Evolutionary conservation across 2,113 vertebrate genomes (phyloP).

Genomic region (Cyprinus carpio): DNA sequence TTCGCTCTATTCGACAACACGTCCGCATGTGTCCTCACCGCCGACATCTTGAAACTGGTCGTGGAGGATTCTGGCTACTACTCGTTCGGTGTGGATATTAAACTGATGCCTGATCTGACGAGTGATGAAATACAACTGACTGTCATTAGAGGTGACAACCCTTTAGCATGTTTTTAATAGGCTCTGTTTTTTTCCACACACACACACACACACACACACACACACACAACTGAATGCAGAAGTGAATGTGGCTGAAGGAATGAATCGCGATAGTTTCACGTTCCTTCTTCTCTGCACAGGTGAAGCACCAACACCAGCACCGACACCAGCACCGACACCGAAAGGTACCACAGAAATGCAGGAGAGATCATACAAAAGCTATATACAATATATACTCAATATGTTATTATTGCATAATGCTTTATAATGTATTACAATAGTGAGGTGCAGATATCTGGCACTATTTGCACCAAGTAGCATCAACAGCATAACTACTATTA

Average conservation of each 20-base stretch:
- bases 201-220: too few relatives aligned
- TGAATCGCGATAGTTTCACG: neutral
- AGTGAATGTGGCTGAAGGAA: neutral
- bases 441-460: too few relatives aligned
- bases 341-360: neutral
- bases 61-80: slow-evolving; percentile 57
- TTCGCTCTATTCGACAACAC: slow-evolving; percentile 44
- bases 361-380: neutral
- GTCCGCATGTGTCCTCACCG: slow-evolving; percentile 12
- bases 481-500: too few relatives aligned
- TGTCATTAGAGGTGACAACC: slow-evolving; percentile 58
- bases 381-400: neutral
- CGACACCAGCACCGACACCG: neutral
- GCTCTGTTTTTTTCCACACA: too few relatives aligned
- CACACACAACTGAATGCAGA: neutral
- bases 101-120: slow-evolving; percentile 9
- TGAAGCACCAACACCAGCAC: neutral
- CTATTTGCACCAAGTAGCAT: too few relatives aligned
- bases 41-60: slow-evolving; percentile 54
- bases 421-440: too few relatives aligned
- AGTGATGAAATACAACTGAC: slow-evolving; percentile 40
- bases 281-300: neutral
- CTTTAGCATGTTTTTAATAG: neutral
- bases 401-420: too few relatives aligned
- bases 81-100: slow-evolving; percentile 60